Percentiles rank a stretch among this genome's conserved stretches.
phyloP scores from a whole-genome alignment of 2,797 vertebrate genomes.

The Tokudaia tokunoshimensis region DNA sequence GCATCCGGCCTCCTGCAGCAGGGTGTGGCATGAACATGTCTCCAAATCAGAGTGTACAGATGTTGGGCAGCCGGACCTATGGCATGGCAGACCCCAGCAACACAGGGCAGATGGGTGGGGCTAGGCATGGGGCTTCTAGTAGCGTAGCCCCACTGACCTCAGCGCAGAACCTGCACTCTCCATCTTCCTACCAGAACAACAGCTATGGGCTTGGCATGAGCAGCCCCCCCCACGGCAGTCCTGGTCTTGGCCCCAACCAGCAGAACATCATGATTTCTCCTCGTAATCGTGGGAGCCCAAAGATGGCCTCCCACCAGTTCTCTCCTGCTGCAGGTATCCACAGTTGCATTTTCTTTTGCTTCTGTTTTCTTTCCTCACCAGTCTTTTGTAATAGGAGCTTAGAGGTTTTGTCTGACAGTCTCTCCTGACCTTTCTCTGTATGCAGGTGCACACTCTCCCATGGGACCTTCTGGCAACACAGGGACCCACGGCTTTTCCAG shows the following conservation, averaged over 20 bases:
- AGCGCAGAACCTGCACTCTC: slow-evolving; percentile 88
- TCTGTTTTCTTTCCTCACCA: not conserved
- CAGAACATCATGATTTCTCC: slow-evolving; percentile 96
- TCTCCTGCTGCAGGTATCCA: slow-evolving; percentile 95
- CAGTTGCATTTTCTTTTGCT: slow-evolving; percentile 25
- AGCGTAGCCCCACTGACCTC: slow-evolving; percentile 89
- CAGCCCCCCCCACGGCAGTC: slow-evolving; percentile 95
- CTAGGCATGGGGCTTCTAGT: slow-evolving; percentile 88
- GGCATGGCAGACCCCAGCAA: slow-evolving; percentile 91
- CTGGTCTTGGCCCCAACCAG: slow-evolving; percentile 92
- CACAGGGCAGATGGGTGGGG: slow-evolving; percentile 91
- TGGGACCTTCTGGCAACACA: slow-evolving; percentile 92
- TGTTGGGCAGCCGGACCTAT: slow-evolving; percentile 92
- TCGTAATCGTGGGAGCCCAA: slow-evolving; percentile 95
- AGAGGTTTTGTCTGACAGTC: not conserved
- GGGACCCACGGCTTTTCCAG: slow-evolving; percentile 94
- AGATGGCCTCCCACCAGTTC: slow-evolving; percentile 95
- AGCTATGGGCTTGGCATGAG: slow-evolving; percentile 94
- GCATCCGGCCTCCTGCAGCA: slow-evolving; percentile 91
- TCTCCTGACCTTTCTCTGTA: slow-evolving; percentile 8
- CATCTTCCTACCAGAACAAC: slow-evolving; percentile 92
- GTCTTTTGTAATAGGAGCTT: not conserved
- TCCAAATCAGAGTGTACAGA: slow-evolving; percentile 89
- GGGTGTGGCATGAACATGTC: slow-evolving; percentile 91
- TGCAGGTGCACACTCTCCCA: slow-evolving; percentile 95